These are phyloP conservation scores for human (Homo sapiens) DNA, from an alignment of 2,113 vertebrate genomes.

Conservation along the genomic window GRCh38 chr12:93771001-93771500, in stretches of 20 bases:
- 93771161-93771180: neutral
- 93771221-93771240: neutral
- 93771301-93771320: neutral
- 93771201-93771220: neutral
- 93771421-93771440: neutral
- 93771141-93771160: neutral
- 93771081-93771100: neutral
- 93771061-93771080: neutral
- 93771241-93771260: neutral
- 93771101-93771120: neutral
- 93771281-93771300: neutral
- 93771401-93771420: neutral
- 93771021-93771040: neutral
- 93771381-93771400: neutral
- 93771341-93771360: neutral
- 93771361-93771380: neutral
- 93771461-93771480: neutral
- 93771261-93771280: neutral
- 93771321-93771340: neutral
- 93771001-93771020: neutral
- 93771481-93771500: neutral
- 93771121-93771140: neutral
- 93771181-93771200: conserved; percentile 9
- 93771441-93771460: neutral
- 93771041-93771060: neutral